phyloP scores from a whole-genome alignment of 2,888 invertebrate species.

The Lypha dubia region DNA sequence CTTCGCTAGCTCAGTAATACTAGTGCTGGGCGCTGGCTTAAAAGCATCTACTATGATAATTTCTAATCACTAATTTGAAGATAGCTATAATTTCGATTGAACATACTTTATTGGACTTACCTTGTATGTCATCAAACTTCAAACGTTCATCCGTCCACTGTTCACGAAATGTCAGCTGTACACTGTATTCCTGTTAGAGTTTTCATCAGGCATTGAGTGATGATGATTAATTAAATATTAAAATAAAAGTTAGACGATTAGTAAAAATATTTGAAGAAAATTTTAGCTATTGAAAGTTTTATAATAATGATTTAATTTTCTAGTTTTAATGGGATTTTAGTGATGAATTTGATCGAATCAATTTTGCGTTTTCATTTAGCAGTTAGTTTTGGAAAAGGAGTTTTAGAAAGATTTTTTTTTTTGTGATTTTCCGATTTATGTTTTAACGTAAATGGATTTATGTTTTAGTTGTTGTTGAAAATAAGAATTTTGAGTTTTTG shows the following conservation, averaged over 20 bases:
- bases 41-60: too few species aligned
- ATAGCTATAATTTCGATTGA: not conserved
- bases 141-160: constrained; percentile 98
- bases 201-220: constrained; percentile 13
- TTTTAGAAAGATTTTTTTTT: constrained; percentile 43
- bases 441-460: constrained; percentile 19
- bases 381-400: constrained; percentile 50
- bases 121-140: constrained; percentile 93
- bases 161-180: constrained; percentile 98
- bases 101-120: constrained; percentile 83
- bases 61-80: not conserved
- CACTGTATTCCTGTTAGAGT: constrained; percentile 93
- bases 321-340: constrained; percentile 57
- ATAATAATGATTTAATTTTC: constrained; percentile 11
- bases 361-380: constrained; percentile 56
- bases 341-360: constrained; percentile 59
- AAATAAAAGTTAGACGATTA: constrained; percentile 34
- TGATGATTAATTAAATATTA: constrained; percentile 26
- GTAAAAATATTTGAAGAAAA: not conserved
- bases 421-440: constrained; percentile 42
- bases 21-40: too few species aligned
- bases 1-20: too few species aligned
- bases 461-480: constrained; percentile 40
- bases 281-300: not conserved
- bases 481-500: constrained; percentile 48